Percentiles rank a stretch among this genome's conserved stretches.
Conservation (phyloP, 2,797 vertebrate species). For the Nannoperca australis region DNA sequence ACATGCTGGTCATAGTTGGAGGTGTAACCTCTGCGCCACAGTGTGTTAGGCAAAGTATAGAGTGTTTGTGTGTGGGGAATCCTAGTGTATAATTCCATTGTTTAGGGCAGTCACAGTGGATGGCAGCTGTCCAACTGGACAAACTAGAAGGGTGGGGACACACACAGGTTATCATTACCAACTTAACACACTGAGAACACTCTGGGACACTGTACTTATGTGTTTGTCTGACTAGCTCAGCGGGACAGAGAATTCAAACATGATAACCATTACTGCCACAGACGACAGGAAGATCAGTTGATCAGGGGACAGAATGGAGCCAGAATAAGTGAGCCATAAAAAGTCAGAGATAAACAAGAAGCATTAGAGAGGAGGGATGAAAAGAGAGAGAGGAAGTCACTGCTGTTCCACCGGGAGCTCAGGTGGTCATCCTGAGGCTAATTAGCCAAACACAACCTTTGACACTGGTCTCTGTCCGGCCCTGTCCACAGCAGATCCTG, state of each 20-base stretch:
- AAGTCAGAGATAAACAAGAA: background rate
- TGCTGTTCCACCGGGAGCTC: constrained; percentile 44
- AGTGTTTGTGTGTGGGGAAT: background rate
- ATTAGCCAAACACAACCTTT: constrained; percentile 65
- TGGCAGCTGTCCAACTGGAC: constrained; percentile 34
- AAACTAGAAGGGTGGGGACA: constrained; percentile 20
- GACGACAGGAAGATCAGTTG: constrained; percentile 7
- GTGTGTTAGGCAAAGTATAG: constrained; percentile 5
- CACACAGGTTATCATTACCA: constrained; percentile 48
- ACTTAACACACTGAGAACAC: constrained; percentile 27
- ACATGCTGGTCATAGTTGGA: background rate
- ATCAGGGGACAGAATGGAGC: constrained; percentile 10
- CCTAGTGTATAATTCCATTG: constrained; percentile 38
- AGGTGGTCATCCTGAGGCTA: constrained; percentile 38
- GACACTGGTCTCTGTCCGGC: constrained; percentile 51
- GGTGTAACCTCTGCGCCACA: constrained; percentile 7
- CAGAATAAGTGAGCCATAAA: background rate
- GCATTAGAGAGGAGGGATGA: background rate
- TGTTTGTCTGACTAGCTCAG: constrained; percentile 25
- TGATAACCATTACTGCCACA: background rate
- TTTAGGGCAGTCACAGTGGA: constrained; percentile 18
- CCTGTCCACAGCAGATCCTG: constrained; percentile 25
- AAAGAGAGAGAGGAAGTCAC: background rate
- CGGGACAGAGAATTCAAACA: constrained; percentile 3
- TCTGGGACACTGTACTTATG: constrained; percentile 37